Evolutionary conservation across 1,140 invertebrate species (phyloP), one percentile per base, ranked within the genome.

Genomic region (Aphidius gifuensis): DNA sequence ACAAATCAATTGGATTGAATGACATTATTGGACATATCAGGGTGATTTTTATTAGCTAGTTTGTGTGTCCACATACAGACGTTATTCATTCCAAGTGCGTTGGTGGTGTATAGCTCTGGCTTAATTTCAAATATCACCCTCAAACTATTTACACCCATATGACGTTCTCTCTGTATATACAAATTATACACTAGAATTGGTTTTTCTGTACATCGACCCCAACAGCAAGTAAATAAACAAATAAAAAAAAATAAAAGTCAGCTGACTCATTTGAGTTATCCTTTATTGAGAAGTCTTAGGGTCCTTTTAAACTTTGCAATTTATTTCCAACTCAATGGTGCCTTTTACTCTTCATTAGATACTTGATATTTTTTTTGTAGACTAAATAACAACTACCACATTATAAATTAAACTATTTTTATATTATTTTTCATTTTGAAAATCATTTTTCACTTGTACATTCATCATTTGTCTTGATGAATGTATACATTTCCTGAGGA

Each of bases 41-140:
- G 44, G 32, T 54, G 43, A 48, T 54, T 46, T 48, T 56, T 54
- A 61, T 56, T 61, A 53, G 51, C 60, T 23, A 56, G 60, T 61
- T 61, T 61, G 57, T 61, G 44, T 56, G 58, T 49, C 6, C 47
- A 45, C 43, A 46, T 43, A 60, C 42, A 46, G 23, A 56, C 51
- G 23, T 61, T 46, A 58, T 48, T 47, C 45, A n/a, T 32, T 7
- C 6, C 39, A 38, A 59, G 16, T 47, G 40, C 23, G 42, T 40
- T 40, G 23, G 23, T 32, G 23, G 23, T 40, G 38, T 55, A 57
- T 43, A 50, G n/a, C 49, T 43, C 40, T 40, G 16, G 6, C 43
- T 57, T 39, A 57, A 16, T 57, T 62, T 57, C 42, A 21, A 6
- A 9, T 45, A 32, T 55, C 21, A 47, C 23, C 9, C 47, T n/a